Conservation (phyloP, 2,797 vertebrate genomes). For the Lithobates sylvaticus region DNA sequence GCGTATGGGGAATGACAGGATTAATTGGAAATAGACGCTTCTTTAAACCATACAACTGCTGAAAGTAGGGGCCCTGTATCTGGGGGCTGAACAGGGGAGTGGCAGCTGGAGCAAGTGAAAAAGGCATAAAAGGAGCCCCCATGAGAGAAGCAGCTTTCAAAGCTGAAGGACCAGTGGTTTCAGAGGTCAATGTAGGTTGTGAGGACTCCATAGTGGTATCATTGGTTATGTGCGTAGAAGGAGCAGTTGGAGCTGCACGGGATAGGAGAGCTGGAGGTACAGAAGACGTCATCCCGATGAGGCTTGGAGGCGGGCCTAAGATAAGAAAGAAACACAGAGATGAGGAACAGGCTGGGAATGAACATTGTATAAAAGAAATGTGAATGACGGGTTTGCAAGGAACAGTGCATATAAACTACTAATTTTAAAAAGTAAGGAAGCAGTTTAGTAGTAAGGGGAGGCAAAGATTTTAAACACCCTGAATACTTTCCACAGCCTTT, state of each 20-base stretch:
- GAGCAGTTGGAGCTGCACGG: conserved; percentile 65
- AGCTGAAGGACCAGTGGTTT: conserved; percentile 42
- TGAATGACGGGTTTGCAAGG: too few relatives aligned
- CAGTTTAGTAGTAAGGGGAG: too few relatives aligned
- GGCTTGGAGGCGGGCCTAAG: conserved; percentile 67
- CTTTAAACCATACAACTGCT: conserved; percentile 76
- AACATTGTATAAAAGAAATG: too few relatives aligned
- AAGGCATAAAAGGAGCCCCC: conserved; percentile 74
- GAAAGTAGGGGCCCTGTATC: conserved; percentile 75
- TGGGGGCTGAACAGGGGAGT: conserved; percentile 69
- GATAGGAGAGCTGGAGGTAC: conserved; percentile 68
- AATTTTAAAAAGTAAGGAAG: too few relatives aligned
- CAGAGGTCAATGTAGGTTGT: conserved; percentile 44
- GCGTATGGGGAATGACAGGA: conserved; percentile 77
- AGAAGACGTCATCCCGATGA: conserved; percentile 69
- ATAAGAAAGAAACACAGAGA: conserved; percentile 24
- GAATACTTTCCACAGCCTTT: too few relatives aligned
- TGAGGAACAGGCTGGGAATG: background rate
- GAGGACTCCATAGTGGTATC: conserved; percentile 62
- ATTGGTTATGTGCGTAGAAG: conserved; percentile 64
- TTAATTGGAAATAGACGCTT: conserved; percentile 77
- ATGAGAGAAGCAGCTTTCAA: conserved; percentile 69
- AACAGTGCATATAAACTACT: too few relatives aligned
- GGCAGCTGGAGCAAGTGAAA: conserved; percentile 66
- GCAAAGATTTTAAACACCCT: too few relatives aligned